Conservation (phyloP, 2,888 invertebrate genomes). For the Criorhina ranunculi region DNA sequence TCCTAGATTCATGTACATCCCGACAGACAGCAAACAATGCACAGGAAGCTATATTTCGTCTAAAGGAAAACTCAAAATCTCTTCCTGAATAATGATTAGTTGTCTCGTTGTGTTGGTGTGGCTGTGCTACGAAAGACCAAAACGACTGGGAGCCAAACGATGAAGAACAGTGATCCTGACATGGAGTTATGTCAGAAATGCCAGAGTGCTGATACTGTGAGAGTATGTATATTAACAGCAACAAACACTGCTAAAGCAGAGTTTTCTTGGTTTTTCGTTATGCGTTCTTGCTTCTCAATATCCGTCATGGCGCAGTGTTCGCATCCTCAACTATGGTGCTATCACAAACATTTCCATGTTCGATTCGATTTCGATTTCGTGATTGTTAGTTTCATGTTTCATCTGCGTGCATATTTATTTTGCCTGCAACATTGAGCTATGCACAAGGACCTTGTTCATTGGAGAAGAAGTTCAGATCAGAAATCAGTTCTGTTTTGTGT, state of each 20-base stretch:
- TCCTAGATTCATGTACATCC: constrained; percentile 61
- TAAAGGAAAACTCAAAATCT: constrained; percentile 34
- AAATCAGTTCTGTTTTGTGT: constrained; percentile 15
- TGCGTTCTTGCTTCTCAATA: constrained; percentile 19
- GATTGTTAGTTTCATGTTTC: constrained; percentile 69
- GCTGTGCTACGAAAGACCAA: constrained; percentile 15
- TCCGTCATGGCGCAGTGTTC: constrained; percentile 16
- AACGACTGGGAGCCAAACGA: background rate
- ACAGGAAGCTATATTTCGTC: constrained; percentile 47
- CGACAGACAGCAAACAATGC: constrained; percentile 61
- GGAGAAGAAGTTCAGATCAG: constrained; percentile 29
- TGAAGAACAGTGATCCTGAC: constrained; percentile 7
- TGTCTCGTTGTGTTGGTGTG: constrained; percentile 12
- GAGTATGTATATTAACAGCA: constrained; percentile 2
- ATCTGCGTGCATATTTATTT: constrained; percentile 72
- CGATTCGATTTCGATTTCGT: constrained; percentile 72
- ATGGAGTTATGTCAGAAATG: constrained; percentile 36
- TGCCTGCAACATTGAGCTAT: constrained; percentile 23
- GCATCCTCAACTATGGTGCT: background rate
- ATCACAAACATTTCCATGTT: constrained; percentile 36
- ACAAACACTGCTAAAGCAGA: constrained; percentile 1
- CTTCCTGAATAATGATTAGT: constrained; percentile 69
- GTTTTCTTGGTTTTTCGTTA: constrained; percentile 26
- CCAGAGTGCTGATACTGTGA: constrained; percentile 19
- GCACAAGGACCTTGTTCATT: constrained; percentile 14